Base-by-base conservation (phyloP, 1,140 invertebrate genomes). In the Ruditapes philippinarum region DNA sequence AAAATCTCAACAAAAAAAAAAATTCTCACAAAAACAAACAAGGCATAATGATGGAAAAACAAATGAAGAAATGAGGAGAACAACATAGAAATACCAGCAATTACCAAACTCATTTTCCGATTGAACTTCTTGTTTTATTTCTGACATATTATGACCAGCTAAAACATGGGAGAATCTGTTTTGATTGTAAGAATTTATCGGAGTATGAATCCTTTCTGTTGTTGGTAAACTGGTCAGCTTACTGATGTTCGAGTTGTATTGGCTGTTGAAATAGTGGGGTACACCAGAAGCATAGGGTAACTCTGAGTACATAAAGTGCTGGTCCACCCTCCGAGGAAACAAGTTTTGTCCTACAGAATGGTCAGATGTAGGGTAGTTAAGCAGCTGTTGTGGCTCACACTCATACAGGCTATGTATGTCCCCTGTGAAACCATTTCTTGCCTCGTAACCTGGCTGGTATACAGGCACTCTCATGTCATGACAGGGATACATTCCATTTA, bases 121-220 rank as follows among this genome's bases (percentile, higher is more conserved):
- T 17, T 49, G 12, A 42, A 40, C 36, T 42, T 78, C 74, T 33
- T 78, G 74, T 54, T 51, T 78, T 14, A 78, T 78, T 31, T 49
- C 45, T 31, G 28, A 17, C 54, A 19, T 38, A 17, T 38, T 1
- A 11, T 31, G 65, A 40, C 38, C 65, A 70, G 22, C 22, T 28
- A 70, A 4, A 36, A 70, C 19, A 70, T 40, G 42, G 4, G 54
- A 19, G n/a, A 57, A 57, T 12, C 54, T 25, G 4, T 19, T 38
- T 38, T n/a, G 9, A 65, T 38, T 12, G 38, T 19, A 70, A 5
- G 65, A 33, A n/a, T 38, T 1, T 17, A n/a, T 38, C 0, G 2
- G 65, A 19, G 65, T 17, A 12, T 40, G 4, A 40, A 14, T 70
- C 65, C 33, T 19, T 31, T 70, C 28, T 5, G 22, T 70, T 4